Evolutionary conservation across 2,797 vertebrate species (phyloP).

Genomic region (Phataginus tricuspis): DNA sequence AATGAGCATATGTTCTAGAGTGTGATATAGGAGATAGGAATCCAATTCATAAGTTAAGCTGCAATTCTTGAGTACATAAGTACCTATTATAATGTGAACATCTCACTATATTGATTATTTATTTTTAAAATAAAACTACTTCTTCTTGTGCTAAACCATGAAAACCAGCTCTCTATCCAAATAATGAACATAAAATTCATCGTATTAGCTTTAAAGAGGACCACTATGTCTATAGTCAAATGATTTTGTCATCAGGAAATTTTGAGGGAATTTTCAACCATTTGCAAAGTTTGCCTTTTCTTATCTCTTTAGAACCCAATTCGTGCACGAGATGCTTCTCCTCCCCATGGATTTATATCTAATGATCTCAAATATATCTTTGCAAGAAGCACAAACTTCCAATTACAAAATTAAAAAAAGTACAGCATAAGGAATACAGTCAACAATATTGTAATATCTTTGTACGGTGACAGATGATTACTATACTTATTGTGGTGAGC

Average conservation of each 20-base stretch:
- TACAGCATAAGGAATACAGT: no score
- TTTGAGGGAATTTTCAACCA: not conserved
- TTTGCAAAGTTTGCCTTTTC: not conserved
- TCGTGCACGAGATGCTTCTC: no score
- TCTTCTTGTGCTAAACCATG: not conserved
- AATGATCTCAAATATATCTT: not conserved
- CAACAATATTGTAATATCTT: no score
- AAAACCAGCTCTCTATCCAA: not conserved
- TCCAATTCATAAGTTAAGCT: not conserved
- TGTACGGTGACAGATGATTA: no score
- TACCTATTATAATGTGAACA: not conserved
- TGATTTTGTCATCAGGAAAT: not conserved
- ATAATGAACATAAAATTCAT: not conserved
- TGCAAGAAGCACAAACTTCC: not conserved
- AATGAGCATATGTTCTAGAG: not conserved
- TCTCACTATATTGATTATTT: not conserved
- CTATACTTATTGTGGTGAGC: no score
- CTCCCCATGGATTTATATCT: not conserved
- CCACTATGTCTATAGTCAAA: not conserved
- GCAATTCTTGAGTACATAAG: not conserved
- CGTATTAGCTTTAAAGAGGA: not conserved
- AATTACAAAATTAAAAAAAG: no score
- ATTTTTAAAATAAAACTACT: constrained; percentile 9
- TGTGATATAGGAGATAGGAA: not conserved
- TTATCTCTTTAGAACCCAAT: not conserved